phyloP scores from a whole-genome alignment of 2,888 invertebrate genomes.

The Creontiades dilutus region DNA sequence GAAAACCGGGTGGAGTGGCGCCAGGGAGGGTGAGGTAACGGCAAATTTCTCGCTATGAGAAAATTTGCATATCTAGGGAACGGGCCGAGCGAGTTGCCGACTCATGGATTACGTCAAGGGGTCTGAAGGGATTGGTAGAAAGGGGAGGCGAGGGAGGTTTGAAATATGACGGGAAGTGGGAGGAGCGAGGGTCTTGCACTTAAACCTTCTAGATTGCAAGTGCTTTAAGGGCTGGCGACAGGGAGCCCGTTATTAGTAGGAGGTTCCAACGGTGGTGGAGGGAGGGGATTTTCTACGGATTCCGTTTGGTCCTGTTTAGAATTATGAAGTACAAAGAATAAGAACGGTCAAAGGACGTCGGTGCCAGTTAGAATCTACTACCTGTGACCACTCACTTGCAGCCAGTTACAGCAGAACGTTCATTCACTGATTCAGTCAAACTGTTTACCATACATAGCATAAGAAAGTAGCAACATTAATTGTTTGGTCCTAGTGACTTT shows the following conservation, averaged over 20 bases:
- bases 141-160: background rate
- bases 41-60: conserved; percentile 49
- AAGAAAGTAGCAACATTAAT: too few relatives aligned
- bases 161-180: conserved; percentile 18
- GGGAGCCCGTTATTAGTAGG: background rate
- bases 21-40: background rate
- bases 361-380: too few relatives aligned
- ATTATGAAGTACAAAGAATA: too few relatives aligned
- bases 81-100: background rate
- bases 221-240: background rate
- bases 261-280: background rate
- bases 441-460: too few relatives aligned
- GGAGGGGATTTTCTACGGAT: too few relatives aligned
- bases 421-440: too few relatives aligned
- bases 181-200: conserved; percentile 33
- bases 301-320: too few relatives aligned
- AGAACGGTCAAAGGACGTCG: too few relatives aligned
- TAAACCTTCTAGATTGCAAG: conserved; percentile 40
- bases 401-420: too few relatives aligned
- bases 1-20: background rate
- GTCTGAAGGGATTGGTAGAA: background rate
- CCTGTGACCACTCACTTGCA: too few relatives aligned
- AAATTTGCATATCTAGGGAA: conserved; percentile 41
- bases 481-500: too few relatives aligned
- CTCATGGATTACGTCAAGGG: conserved; percentile 24